Percentiles rank a stretch among this genome's conserved stretches.
Conservation (phyloP, 2,888 invertebrate species). For the Cylindroiulus punctatus region DNA sequence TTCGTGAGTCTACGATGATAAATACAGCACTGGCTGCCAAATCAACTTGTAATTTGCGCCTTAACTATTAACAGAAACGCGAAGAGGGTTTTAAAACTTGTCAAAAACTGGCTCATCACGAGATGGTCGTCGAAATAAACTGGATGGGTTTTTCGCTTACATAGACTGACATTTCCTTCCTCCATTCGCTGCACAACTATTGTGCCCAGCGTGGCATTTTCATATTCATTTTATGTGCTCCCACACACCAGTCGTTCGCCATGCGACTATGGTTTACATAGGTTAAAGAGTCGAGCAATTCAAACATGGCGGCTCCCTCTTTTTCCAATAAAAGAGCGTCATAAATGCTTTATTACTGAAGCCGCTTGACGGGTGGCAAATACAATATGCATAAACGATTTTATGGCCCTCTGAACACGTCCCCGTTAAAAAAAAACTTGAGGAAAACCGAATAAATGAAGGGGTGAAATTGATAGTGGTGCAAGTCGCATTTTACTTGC, state of each 20-base stretch:
- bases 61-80: not conserved
- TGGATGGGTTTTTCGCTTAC: not conserved
- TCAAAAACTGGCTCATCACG: not conserved
- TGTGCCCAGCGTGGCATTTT: not conserved
- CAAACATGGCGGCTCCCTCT: conserved; percentile 43
- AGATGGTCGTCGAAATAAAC: not conserved
- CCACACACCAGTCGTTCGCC: not conserved
- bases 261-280: conserved; percentile 31
- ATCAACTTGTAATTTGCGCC: too few species aligned
- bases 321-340: conserved; percentile 24
- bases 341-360: conserved; percentile 45
- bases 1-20: too few species aligned
- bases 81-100: not conserved
- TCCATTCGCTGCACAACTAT: too few species aligned
- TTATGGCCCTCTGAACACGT: conserved; percentile 6
- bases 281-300: conserved; percentile 41
- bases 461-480: too few species aligned
- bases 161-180: too few species aligned
- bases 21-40: too few species aligned
- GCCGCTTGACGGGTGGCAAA: conserved; percentile 27
- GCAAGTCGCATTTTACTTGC: too few species aligned
- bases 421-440: not conserved
- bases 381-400: conserved; percentile 40
- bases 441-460: not conserved
- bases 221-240: conserved; percentile 37